Evolutionary conservation across 1,140 invertebrate genomes (phyloP).

Genomic region (Drosophila nigromelanica): DNA sequence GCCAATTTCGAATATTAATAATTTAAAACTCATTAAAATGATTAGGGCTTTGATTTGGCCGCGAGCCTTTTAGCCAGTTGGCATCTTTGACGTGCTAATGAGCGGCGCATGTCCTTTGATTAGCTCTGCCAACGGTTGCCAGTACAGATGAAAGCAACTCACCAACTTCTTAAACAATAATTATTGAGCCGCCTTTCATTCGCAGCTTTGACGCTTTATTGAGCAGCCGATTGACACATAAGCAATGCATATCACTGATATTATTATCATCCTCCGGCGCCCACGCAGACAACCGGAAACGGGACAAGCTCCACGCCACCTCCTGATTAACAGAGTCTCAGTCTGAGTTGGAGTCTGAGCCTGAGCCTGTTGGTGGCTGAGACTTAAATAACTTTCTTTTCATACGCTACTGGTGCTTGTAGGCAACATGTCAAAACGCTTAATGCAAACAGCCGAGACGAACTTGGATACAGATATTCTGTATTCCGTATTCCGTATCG

Average conservation of each 20-base stretch:
- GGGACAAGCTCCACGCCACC: conserved; percentile 40
- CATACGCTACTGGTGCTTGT: conserved; percentile 33
- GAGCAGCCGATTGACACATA: conserved; percentile 75
- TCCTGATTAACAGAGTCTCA: conserved; percentile 57
- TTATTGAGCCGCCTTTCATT: conserved; percentile 28
- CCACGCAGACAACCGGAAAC: conserved; percentile 36
- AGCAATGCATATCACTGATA: conserved; percentile 63
- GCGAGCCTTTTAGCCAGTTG: conserved; percentile 40
- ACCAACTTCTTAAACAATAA: background rate
- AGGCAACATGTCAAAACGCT: conserved; percentile 79
- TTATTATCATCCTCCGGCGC: conserved; percentile 55
- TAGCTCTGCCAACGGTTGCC: conserved; percentile 20
- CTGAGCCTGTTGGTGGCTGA: conserved; percentile 14
- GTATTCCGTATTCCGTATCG: conserved; percentile 19
- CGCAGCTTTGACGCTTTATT: conserved; percentile 49
- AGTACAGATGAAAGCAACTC: conserved; percentile 9
- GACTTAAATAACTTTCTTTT: conserved; percentile 75
- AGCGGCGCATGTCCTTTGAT: conserved; percentile 60
- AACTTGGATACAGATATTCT: conserved; percentile 39
- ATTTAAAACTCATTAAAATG: conserved; percentile 78
- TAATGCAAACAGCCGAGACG: conserved; percentile 61
- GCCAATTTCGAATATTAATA: conserved; percentile 71
- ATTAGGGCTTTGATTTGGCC: conserved; percentile 66
- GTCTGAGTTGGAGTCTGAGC: background rate
- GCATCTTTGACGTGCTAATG: conserved; percentile 49